Percentiles rank a stretch among this genome's conserved stretches.
Conservation (phyloP, 2,888 invertebrate genomes). For the Drosophila paranaensis region DNA sequence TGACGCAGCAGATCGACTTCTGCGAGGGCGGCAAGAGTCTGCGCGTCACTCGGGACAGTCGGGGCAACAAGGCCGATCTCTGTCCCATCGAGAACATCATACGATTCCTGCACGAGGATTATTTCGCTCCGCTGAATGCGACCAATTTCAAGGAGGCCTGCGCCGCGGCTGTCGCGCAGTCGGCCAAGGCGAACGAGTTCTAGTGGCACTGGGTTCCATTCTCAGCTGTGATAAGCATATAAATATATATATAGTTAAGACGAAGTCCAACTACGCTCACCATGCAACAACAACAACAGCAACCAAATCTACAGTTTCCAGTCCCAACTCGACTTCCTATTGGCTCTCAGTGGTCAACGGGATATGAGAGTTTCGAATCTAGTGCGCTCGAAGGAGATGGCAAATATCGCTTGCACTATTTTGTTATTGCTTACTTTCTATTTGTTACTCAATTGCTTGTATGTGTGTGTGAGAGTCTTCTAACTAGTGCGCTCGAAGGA, state of each 20-base stretch:
- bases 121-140: constrained; percentile 92
- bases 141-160: constrained; percentile 96
- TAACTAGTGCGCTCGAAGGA: background rate
- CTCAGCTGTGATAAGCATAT: constrained; percentile 68
- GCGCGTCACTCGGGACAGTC: constrained; percentile 85
- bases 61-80: constrained; percentile 86
- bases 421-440: background rate
- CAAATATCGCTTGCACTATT: background rate
- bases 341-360: background rate
- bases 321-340: background rate
- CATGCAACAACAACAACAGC: constrained; percentile 1
- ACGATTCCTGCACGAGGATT: constrained; percentile 94
- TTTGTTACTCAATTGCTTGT: background rate
- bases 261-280: constrained; percentile 1
- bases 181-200: constrained; percentile 83
- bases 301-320: background rate
- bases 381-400: background rate
- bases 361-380: background rate
- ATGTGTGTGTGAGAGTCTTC: background rate
- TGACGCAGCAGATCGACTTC: constrained; percentile 92
- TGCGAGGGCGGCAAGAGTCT: constrained; percentile 88
- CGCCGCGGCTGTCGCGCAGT: constrained; percentile 82
- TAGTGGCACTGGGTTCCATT: constrained; percentile 45
- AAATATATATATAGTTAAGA: constrained; percentile 1
- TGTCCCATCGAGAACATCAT: constrained; percentile 95